Evolutionary conservation across 2,888 invertebrate genomes (phyloP).

Genomic region (Drosophila colorata): DNA sequence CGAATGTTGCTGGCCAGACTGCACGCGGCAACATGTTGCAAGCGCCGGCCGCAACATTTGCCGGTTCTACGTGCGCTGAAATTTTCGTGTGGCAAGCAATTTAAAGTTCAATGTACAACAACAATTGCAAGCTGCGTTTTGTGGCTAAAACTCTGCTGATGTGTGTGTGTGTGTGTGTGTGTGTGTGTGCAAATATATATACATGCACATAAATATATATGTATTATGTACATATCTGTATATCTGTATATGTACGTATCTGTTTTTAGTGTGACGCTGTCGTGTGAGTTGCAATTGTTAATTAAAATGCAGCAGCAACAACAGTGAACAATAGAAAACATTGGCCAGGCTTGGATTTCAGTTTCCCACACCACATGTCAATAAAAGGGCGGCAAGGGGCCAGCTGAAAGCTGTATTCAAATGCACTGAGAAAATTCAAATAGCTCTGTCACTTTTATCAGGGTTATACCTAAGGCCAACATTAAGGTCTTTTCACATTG

Average conservation of each 20-base stretch:
- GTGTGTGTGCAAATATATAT: neutral
- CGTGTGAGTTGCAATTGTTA: conserved; percentile 65
- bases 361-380: conserved; percentile 62
- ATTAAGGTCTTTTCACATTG: neutral
- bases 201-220: conserved; percentile 8
- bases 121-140: conserved; percentile 52
- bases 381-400: conserved; percentile 34
- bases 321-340: conserved; percentile 60
- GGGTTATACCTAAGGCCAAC: conserved; percentile 1
- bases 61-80: conserved; percentile 41
- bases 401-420: conserved; percentile 2
- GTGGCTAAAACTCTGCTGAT: conserved; percentile 34
- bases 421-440: conserved; percentile 25
- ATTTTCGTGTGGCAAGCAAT: conserved; percentile 59
- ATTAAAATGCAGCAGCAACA: conserved; percentile 52
- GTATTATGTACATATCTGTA: conserved; percentile 5
- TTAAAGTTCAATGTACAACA: conserved; percentile 68
- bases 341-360: conserved; percentile 49
- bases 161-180: conserved; percentile 15
- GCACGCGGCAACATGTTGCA: conserved; percentile 44
- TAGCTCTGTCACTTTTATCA: neutral
- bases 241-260: conserved; percentile 16
- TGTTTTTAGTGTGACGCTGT: conserved; percentile 29
- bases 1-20: conserved; percentile 39
- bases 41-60: conserved; percentile 36